Base-by-base conservation (phyloP, 2,797 vertebrate genomes). In the Tapirus indicus region DNA sequence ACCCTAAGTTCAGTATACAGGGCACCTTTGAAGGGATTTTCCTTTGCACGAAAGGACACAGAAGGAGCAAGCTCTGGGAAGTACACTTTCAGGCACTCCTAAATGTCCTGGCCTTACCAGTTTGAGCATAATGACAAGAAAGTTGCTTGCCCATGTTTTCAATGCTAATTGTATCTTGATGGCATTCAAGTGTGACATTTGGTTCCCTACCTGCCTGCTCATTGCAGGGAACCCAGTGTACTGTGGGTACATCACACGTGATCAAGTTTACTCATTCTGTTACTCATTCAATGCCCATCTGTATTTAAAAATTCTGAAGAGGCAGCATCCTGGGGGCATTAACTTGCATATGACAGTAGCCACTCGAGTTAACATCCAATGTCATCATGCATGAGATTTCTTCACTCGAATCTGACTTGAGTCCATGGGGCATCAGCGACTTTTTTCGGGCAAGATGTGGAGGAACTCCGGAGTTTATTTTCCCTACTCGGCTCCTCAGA, bases 381-480 rank as follows among this genome's bases (percentile, higher is more conserved):
- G 1, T 21, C 49, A 11, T 71, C 32, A 1, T 3, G 0, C 0
- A 0, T 2, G 32, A 23, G 64, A 38, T 6, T 17, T 74, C 89
- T 10, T 75, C 62, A 0, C 78, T 52, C 47, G 32, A 29, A 20
- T 87, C 69, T 62, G 66, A 60, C 32, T 64, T 27, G 35, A 41
- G 16, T 41, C 41, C 32, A 2, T 7, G 2, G 41, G 2, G 0
- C 82, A 56, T 86, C 62, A 7, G 25, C 0, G 0, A 6, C 85
- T 89, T 95, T 94, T 82, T 85, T 95, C 2, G 0, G 84, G 94
- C 47, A 0, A 41, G 16, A 95, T 56, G 74, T 95, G 74, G 54
- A 97, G 92, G 98, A 97, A 97, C 97, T 49, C 0, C 8, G 2
- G 95, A 97, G 98, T 96, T 98, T 96, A 96, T 98, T 98, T 98